Base-by-base conservation (phyloP, 2,113 vertebrate genomes). In the Tylochromis polylepis region DNA sequence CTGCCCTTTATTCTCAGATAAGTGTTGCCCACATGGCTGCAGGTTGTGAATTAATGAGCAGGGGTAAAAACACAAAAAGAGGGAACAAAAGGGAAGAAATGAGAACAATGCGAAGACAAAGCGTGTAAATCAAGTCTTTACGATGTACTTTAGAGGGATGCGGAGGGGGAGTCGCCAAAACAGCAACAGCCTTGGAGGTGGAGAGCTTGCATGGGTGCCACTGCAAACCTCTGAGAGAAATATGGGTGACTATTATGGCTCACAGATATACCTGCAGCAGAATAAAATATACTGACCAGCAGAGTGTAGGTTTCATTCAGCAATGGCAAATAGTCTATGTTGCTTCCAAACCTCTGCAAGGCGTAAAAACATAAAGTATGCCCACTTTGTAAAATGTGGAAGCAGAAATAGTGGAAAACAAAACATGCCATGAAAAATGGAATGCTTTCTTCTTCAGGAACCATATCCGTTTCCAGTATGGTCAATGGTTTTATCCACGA, bases 31-130 rank as follows among this genome's bases (percentile, higher is more conserved):
- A 70, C 56, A 92, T 91, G 79, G 92, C 89, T 93, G 79, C 88
- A 84, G 92, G 92, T 88, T 81, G 79, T 89, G 91, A 92, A 90
- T 94, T 91, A 94, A 94, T 93, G 88, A 93, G 85, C 36, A 1
- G 59, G 75, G 83, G 20, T 43, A 56, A 77, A 56, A 85, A 83
- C 49, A 57, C 51, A 67, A 34, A 53, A 83, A 20, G 59, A 72
- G 65, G 6, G 4, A 3, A 24, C 12, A 60, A 77, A 59, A 55
- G 57, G 29, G 55, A 57, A 51, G 22, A 20, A 10, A 43, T 31
- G 22, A 41, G 79, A 38, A 65, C 59, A 84, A 86, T 75, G 72
- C 9, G 55, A 85, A 81, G 83, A 78, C 65, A 20, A 57, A 87
- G 55, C 58, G 56, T 24, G 29, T 1, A 24, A 86, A 84, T 67